phyloP scores from a whole-genome alignment of 1,140 invertebrate species.

The Cotesia glomerata region DNA sequence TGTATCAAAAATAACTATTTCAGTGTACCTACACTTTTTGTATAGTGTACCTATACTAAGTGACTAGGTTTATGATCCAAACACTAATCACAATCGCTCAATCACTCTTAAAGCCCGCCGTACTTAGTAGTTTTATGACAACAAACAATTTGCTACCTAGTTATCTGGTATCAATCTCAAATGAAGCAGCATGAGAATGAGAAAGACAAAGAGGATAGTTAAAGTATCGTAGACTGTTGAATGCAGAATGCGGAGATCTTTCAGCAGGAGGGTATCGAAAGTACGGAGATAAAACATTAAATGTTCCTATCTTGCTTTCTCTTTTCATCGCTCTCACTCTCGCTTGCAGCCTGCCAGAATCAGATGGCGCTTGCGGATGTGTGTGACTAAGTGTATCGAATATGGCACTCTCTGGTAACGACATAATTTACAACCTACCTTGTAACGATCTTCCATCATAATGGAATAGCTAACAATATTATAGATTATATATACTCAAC shows the following conservation, averaged over 20 bases:
- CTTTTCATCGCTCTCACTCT: constrained; percentile 3
- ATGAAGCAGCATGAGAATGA: too few relatives aligned
- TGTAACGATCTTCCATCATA: constrained; percentile 26
- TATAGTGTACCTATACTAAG: too few relatives aligned
- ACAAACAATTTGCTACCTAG: too few relatives aligned
- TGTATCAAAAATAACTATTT: too few relatives aligned
- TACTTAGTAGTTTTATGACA: constrained; percentile 10
- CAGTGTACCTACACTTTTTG: too few relatives aligned
- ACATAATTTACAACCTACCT: constrained; percentile 52
- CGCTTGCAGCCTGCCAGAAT: constrained; percentile 24
- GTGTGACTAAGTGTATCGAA: constrained; percentile 32
- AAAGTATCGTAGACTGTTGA: too few relatives aligned
- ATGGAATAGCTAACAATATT: constrained; percentile 6
- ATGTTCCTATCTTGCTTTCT: background rate
- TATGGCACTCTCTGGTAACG: constrained; percentile 42
- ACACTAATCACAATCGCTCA: background rate
- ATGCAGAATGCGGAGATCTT: too few relatives aligned
- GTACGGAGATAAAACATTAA: background rate
- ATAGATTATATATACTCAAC: too few relatives aligned
- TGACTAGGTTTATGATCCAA: too few relatives aligned
- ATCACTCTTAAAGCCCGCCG: background rate
- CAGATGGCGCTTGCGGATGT: constrained; percentile 29
- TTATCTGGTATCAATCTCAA: too few relatives aligned
- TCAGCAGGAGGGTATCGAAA: background rate
- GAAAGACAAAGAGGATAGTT: too few relatives aligned